These are phyloP conservation scores for Scaptomyza flava DNA, from an alignment of 2,888 invertebrate genomes.

Conservation along the genomic window DNA sequence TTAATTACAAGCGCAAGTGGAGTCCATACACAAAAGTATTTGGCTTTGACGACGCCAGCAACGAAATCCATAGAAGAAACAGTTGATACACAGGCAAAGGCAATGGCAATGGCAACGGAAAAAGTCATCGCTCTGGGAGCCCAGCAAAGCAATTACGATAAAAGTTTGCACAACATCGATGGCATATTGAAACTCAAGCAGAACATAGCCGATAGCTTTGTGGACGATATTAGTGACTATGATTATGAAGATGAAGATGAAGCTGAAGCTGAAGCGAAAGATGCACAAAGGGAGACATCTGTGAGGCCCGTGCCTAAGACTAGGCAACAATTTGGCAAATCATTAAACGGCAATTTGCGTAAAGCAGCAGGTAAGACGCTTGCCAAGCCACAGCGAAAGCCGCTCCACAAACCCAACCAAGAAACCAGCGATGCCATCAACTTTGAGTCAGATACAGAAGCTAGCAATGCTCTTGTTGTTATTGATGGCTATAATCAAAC, in stretches of 20 bases:
- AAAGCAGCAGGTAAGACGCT: conserved; percentile 76
- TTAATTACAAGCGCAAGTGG: conserved; percentile 77
- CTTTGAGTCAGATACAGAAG: conserved; percentile 46
- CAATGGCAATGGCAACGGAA: conserved; percentile 21
- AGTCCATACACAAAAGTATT: conserved; percentile 55
- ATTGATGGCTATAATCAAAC: conserved; percentile 80
- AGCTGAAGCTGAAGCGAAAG: conserved; percentile 15
- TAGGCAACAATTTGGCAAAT: conserved; percentile 79
- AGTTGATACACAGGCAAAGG: not conserved
- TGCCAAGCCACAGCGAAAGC: conserved; percentile 39
- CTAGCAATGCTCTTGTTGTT: conserved; percentile 61
- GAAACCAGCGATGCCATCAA: conserved; percentile 41
- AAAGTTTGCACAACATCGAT: conserved; percentile 80
- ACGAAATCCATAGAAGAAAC: conserved; percentile 40
- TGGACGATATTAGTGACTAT: conserved; percentile 66
- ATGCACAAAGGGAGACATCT: conserved; percentile 8
- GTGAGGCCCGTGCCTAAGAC: conserved; percentile 24
- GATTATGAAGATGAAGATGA: conserved; percentile 61
- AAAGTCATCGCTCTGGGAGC: conserved; percentile 26
- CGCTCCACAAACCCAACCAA: conserved; percentile 23
- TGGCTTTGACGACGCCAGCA: conserved; percentile 34
- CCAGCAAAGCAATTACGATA: conserved; percentile 53
- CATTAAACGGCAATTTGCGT: conserved; percentile 82
- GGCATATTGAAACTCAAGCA: conserved; percentile 76
- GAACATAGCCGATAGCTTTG: conserved; percentile 27